Evolutionary conservation across 2,113 vertebrate genomes (phyloP), one percentile per base, ranked within the genome.

Genomic region (Hydrolagus affinis): DNA sequence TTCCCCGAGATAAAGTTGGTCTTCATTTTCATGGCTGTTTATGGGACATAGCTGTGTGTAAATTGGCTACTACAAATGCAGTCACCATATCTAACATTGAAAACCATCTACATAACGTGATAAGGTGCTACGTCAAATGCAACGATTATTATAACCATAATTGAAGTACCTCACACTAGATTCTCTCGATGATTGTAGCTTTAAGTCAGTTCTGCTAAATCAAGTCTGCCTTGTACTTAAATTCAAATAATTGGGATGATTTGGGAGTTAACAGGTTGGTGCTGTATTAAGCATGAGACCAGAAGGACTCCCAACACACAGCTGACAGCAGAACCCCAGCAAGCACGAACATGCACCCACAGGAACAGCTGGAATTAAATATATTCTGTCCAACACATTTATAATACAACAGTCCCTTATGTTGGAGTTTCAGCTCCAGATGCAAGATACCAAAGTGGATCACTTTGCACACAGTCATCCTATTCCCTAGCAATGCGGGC

Each of bases 361-460:
- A 78, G 59, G 57, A 78, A 23, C 57, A 78, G 57, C 75, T 60
- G n/a, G 12, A 57, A 78, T 78, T 60, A 59, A 77, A 11, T 59
- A 57, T 7, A 44, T 44, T 17, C 74, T 30, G 1, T 75, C 32
- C 21, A 75, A 57, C 32, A 44, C 17, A 56, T 10, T 75, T 75
- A 75, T 56, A 57, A 56, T 75, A 19, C 73, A 56, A 21, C 9
- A 1, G 17, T 19, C 32, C 73, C 73, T 75, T 30, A 75, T 75
- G 32, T 44, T 44, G 44, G 1, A 56, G 28, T 32, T 60, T 78
- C 56, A 78, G 57, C 56, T 19, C 57, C 75, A 78, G 57, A 78
- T 60, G 75, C 23, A 25, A 78, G 75, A 57, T 1, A 25, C 21
- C 11, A 78, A 23, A 30, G 7, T 78, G 56, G n/a, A 60, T 23